Base-by-base conservation (phyloP, 1,140 invertebrate genomes). In the Epicauta chinensis region DNA sequence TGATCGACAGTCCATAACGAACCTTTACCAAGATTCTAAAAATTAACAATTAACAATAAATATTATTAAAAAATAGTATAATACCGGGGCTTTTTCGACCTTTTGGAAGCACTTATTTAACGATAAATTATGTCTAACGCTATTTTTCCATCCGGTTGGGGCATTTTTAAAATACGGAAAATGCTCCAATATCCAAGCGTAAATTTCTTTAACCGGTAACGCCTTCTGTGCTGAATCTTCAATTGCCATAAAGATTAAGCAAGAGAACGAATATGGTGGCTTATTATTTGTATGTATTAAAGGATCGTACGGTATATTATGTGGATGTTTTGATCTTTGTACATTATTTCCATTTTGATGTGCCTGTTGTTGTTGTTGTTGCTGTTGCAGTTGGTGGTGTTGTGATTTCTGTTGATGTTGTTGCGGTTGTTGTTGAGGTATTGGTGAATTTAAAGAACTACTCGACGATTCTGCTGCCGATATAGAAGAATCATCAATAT, bases 81-180 rank as follows among this genome's bases (percentile, higher is more conserved):
- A 80, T 78, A 89, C 86, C 63, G 86, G 84, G 16, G 87, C 82
- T 68, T 92, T 93, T 69, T 93, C 91, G 37, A 97, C 92, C 77
- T 97, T 97, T 56, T 93, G 87, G 73, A 97, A 97, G 72, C 93
- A 97, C 73, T 97, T 97, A 70, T 98, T 97, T 37, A 97, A 74
- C 16, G 93, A 96, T 32, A 97, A 73, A 73, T 97, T 97, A 72
- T 97, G 94, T 56, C 94, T 77, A 1, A 97, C 93, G 45, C 91
- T 95, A 73, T 97, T 98, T 78, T 97, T 98, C 94, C 94, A 98
- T 13, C 94, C 94, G 62, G 91, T 93, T 1, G 93, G 93, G 2
- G 94, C 93, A 61, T 91, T 91, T 65, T 90, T 88, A 73, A 97
- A 98, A 72, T 97, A 98, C 0, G 94, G 94, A 74, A 97, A 98